phyloP scores from a whole-genome alignment of 2,113 vertebrate species.

The Xenus cinereus region DNA sequence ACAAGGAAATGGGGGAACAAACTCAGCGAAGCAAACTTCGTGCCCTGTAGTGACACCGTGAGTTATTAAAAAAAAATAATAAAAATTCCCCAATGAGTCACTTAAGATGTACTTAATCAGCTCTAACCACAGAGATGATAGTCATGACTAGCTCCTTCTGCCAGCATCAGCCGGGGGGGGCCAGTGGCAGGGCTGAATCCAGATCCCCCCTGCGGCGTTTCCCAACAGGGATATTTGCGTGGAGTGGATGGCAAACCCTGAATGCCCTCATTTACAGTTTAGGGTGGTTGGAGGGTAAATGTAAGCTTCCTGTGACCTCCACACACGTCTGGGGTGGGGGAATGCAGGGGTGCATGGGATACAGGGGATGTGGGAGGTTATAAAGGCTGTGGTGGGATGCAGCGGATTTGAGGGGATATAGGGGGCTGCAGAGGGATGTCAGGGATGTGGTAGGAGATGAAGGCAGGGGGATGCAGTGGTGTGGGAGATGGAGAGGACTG shows the following conservation, averaged over 20 bases:
- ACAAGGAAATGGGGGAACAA: background rate
- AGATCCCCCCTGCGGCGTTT: fast-evolving
- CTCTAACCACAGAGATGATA: background rate
- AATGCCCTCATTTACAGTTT: background rate
- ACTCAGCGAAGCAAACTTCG: background rate
- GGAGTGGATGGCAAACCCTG: background rate
- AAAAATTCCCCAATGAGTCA: constrained; percentile 32
- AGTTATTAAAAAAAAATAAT: constrained; percentile 10
- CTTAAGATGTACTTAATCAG: constrained; percentile 22
- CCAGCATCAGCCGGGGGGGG: fast-evolving
- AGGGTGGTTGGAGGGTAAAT: background rate
- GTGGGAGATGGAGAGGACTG: background rate
- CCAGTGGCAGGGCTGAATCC: background rate
- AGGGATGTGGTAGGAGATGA: too few relatives aligned
- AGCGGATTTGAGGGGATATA: background rate
- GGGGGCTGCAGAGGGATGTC: too few relatives aligned
- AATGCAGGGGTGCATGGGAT: background rate
- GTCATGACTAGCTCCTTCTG: background rate
- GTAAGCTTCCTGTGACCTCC: background rate
- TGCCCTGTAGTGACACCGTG: background rate
- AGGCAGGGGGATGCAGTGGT: background rate
- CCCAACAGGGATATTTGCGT: background rate
- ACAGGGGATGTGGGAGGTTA: background rate
- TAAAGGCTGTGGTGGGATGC: background rate
- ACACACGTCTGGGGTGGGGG: background rate